Percentiles rank a stretch among this genome's conserved stretches.
Conservation (phyloP, 2,888 invertebrate genomes). For the Thalpophila matura region DNA sequence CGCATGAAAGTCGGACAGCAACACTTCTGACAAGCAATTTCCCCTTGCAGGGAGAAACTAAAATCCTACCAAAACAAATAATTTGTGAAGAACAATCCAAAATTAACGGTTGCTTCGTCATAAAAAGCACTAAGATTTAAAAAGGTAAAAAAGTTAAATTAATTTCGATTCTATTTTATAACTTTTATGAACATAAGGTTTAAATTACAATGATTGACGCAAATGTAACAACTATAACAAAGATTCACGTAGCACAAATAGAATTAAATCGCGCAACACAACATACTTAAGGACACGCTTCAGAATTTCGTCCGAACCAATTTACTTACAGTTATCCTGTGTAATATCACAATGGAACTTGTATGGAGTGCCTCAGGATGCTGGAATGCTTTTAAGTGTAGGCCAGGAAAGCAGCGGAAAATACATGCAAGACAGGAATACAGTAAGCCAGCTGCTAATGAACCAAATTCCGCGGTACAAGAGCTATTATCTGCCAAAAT, state of each 20-base stretch:
- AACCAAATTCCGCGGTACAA: background rate
- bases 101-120: too few relatives aligned
- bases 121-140: too few relatives aligned
- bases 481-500: background rate
- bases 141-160: too few relatives aligned
- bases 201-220: too few relatives aligned
- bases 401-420: conserved; percentile 31
- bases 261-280: conserved; percentile 8
- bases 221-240: background rate
- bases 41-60: too few relatives aligned
- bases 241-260: background rate
- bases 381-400: conserved; percentile 50
- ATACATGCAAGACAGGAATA: background rate
- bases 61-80: too few relatives aligned
- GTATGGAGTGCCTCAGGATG: conserved; percentile 38
- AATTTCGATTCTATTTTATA: too few relatives aligned
- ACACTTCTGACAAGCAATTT: too few relatives aligned
- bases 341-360: conserved; percentile 57
- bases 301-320: conserved; percentile 47
- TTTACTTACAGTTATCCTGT: conserved; percentile 47
- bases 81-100: too few relatives aligned
- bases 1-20: too few relatives aligned
- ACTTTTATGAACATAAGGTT: too few relatives aligned
- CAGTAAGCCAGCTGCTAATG: too few relatives aligned
- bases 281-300: conserved; percentile 1